phyloP scores from a whole-genome alignment of 1,140 invertebrate genomes.

The Lepeophtheirus salmonis region DNA sequence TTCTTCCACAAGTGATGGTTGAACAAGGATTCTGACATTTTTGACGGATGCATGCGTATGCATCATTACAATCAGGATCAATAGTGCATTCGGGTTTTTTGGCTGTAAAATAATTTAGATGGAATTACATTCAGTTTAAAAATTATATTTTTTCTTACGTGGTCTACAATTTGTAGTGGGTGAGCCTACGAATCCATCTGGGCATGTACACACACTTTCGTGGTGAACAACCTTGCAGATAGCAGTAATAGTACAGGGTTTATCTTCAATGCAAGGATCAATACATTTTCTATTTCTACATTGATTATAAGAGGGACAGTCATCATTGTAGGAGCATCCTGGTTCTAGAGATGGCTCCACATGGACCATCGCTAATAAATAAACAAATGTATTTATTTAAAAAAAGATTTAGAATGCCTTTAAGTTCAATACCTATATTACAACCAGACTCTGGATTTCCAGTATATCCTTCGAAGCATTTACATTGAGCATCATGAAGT shows the following conservation, averaged over 20 bases:
- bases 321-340: constrained; percentile 42
- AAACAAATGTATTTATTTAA: not conserved
- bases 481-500: constrained; percentile 35
- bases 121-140: not conserved
- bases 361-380: too few species aligned
- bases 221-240: constrained; percentile 44
- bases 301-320: constrained; percentile 46
- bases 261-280: constrained; percentile 34
- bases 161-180: constrained; percentile 36
- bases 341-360: constrained; percentile 43
- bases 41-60: constrained; percentile 56
- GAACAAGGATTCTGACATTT: constrained; percentile 52
- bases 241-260: constrained; percentile 53
- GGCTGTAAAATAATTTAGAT: constrained; percentile 3
- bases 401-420: constrained; percentile 32
- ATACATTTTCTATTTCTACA: constrained; percentile 53
- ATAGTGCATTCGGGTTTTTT: constrained; percentile 44
- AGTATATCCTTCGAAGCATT: constrained; percentile 39
- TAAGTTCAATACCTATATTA: constrained; percentile 34
- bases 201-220: constrained; percentile 47
- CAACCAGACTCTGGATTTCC: not conserved
- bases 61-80: constrained; percentile 49
- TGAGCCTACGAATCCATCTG: constrained; percentile 38
- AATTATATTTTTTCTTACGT: not conserved
- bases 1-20: constrained; percentile 54